phyloP scores from a whole-genome alignment of 2,797 vertebrate genomes.

The Octomys mimax region DNA sequence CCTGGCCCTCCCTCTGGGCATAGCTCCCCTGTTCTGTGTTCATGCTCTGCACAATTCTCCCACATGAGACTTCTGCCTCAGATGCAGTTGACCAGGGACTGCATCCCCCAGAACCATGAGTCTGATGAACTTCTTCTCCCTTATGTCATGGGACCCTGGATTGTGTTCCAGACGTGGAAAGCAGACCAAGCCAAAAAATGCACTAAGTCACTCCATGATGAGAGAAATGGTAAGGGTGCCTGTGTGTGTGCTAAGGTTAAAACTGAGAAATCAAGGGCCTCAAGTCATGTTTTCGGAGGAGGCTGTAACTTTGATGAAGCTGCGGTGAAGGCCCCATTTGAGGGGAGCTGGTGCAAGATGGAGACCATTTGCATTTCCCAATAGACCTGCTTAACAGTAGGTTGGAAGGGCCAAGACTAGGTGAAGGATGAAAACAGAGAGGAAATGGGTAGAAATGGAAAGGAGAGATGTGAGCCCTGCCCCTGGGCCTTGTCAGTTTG shows the following conservation, averaged over 20 bases:
- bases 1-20: not conserved
- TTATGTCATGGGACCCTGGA: not conserved
- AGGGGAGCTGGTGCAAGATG: not conserved
- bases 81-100: not conserved
- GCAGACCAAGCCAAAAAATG: not conserved
- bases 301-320: not conserved
- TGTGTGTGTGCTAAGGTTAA: not conserved
- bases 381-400: not conserved
- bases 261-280: slow-evolving; percentile 23
- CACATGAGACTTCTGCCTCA: not conserved
- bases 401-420: not conserved
- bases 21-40: not conserved
- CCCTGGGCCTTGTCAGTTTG: not conserved
- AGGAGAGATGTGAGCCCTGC: not conserved
- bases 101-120: not conserved
- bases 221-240: slow-evolving; percentile 11
- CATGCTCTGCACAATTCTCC: too few relatives aligned
- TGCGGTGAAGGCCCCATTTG: not conserved
- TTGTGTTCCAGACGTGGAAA: not conserved
- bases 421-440: not conserved
- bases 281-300: not conserved
- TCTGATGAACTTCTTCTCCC: not conserved
- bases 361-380: not conserved
- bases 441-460: not conserved
- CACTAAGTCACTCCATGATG: slow-evolving; percentile 68